Evolutionary conservation across 2,888 invertebrate genomes (phyloP).

Genomic region (Lithophane socia): DNA sequence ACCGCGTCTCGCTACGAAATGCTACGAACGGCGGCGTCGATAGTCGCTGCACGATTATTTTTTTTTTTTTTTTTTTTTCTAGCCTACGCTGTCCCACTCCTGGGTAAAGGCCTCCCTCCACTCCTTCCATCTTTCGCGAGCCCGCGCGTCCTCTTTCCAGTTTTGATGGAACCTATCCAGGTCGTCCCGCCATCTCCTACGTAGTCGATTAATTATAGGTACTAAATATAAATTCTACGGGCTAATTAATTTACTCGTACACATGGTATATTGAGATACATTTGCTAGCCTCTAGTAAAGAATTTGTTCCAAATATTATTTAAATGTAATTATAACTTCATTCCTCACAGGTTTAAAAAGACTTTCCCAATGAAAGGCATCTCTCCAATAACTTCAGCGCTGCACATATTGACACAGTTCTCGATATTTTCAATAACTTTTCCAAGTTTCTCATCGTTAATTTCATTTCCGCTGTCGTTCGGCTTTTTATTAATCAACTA

Average conservation of each 20-base stretch:
- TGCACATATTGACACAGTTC: neutral
- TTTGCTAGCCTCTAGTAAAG: neutral
- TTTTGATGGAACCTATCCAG: too few relatives aligned
- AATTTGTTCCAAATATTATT: neutral
- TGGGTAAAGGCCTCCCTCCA: too few relatives aligned
- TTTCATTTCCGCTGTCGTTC: neutral
- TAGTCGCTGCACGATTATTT: neutral
- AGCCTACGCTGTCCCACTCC: too few relatives aligned
- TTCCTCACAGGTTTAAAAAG: neutral
- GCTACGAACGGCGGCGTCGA: conserved; percentile 2
- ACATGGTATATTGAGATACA: neutral
- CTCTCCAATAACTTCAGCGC: neutral
- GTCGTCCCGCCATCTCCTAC: too few relatives aligned
- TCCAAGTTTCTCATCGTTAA: neutral
- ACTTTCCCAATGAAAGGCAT: neutral
- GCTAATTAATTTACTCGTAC: too few relatives aligned
- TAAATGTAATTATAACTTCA: neutral
- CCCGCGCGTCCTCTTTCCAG: too few relatives aligned
- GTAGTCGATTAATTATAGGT: too few relatives aligned
- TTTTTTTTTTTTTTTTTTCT: too few relatives aligned
- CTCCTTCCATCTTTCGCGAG: too few relatives aligned
- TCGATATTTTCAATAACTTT: neutral
- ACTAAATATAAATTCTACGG: neutral
- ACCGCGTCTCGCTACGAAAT: neutral
- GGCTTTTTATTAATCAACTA: neutral